These are phyloP conservation scores for Bubo bubo DNA, from an alignment of 2,113 vertebrate species.

Conservation along the genomic window DNA sequence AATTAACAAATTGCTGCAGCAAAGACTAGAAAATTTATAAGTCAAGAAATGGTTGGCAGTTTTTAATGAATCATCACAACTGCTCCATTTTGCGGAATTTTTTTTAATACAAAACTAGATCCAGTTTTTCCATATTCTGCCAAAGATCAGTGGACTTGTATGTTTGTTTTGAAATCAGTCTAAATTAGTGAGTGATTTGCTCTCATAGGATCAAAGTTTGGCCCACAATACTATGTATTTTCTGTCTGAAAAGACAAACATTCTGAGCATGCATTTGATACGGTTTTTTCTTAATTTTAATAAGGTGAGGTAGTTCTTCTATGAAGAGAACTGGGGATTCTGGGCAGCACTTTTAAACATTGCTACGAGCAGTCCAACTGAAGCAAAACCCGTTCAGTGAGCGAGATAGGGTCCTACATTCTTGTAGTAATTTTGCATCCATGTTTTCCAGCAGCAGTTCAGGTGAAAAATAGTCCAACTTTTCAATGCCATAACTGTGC, in stretches of 20 bases:
- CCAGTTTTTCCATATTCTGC: background rate
- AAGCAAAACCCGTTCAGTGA: background rate
- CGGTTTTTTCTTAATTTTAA: background rate
- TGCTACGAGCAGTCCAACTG: background rate
- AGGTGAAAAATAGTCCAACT: background rate
- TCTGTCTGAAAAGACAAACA: background rate
- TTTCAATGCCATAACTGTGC: background rate
- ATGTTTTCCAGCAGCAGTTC: background rate
- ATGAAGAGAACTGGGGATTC: background rate
- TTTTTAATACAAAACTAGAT: background rate
- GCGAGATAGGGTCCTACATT: background rate
- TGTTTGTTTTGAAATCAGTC: background rate
- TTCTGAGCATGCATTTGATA: background rate
- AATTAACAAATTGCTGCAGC: background rate
- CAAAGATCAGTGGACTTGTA: background rate
- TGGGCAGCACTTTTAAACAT: background rate
- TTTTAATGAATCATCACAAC: background rate
- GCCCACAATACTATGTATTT: background rate
- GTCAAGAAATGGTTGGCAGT: background rate
- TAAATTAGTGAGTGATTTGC: background rate
- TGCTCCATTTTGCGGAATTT: background rate
- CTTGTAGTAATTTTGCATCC: background rate
- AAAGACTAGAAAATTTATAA: background rate
- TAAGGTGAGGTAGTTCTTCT: background rate
- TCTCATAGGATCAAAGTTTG: background rate